Conservation (phyloP, 2,888 invertebrate genomes). For the Philereme vetulata region DNA sequence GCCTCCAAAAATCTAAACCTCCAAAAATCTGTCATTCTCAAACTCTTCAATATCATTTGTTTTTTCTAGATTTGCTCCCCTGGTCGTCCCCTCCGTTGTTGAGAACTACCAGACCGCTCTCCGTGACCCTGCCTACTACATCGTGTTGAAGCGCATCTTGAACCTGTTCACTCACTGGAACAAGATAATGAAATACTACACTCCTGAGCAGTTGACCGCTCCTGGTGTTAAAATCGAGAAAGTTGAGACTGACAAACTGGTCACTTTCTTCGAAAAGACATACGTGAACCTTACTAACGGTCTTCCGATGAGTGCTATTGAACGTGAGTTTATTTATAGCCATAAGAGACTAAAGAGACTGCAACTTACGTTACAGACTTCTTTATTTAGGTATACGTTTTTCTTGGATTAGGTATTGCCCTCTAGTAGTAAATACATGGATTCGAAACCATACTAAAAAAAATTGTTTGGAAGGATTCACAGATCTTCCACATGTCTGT, state of each 20-base stretch:
- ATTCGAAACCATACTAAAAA: too few species aligned
- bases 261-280: conserved; percentile 87
- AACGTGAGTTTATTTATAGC: conserved; percentile 16
- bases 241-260: conserved; percentile 85
- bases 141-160: conserved; percentile 84
- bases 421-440: too few species aligned
- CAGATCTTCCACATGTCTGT: too few species aligned
- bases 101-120: conserved; percentile 86
- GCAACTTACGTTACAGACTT: too few species aligned
- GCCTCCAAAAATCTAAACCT: too few species aligned
- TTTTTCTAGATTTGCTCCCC: conserved; percentile 55
- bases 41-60: neutral
- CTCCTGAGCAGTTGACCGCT: conserved; percentile 83
- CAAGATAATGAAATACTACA: conserved; percentile 84
- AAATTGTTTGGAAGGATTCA: too few species aligned
- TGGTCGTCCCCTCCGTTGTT: conserved; percentile 84
- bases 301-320: conserved; percentile 16
- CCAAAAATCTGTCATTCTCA: too few species aligned
- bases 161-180: conserved; percentile 85
- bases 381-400: too few species aligned
- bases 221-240: conserved; percentile 86
- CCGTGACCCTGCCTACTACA: conserved; percentile 88
- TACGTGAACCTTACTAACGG: conserved; percentile 83
- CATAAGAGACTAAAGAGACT: too few species aligned
- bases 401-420: too few species aligned